phyloP scores from a whole-genome alignment of 1,140 invertebrate species.

The Popillia japonica region DNA sequence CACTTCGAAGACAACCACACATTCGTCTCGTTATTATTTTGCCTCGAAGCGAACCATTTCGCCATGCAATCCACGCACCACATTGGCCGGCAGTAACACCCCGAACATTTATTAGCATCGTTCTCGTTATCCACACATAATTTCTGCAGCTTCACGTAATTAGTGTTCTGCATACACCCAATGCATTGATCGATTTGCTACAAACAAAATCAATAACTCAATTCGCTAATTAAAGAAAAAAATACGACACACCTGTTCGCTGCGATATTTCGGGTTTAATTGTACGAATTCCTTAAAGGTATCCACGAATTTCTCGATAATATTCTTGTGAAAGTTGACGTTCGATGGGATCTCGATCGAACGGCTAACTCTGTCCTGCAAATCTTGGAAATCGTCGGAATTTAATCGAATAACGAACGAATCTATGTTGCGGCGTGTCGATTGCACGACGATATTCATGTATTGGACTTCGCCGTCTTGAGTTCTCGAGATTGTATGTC shows the following conservation, averaged over 20 bases:
- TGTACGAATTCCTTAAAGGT: constrained; percentile 81
- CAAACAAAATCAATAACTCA: no score
- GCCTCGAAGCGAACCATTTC: constrained; percentile 88
- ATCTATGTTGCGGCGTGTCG: constrained; percentile 64
- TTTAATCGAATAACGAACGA: constrained; percentile 78
- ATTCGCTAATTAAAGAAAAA: not conserved
- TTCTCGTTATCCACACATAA: constrained; percentile 66
- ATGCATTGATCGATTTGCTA: constrained; percentile 85
- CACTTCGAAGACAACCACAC: constrained; percentile 86
- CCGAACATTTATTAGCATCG: constrained; percentile 59
- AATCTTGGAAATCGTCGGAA: constrained; percentile 78
- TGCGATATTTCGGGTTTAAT: constrained; percentile 75
- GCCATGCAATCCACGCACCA: constrained; percentile 90
- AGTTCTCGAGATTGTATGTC: constrained; percentile 72
- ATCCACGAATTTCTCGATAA: constrained; percentile 84
- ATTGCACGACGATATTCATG: constrained; percentile 81
- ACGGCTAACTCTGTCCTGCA: constrained; percentile 78
- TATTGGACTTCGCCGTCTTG: constrained; percentile 76
- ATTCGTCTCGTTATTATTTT: constrained; percentile 76
- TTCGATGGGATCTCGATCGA: constrained; percentile 79
- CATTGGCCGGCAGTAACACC: constrained; percentile 82
- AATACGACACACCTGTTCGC: constrained; percentile 68
- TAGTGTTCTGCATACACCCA: constrained; percentile 82
- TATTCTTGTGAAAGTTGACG: constrained; percentile 79
- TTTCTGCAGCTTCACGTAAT: constrained; percentile 84